phyloP scores from a whole-genome alignment of 2,113 vertebrate species.

The Callipepla californica region DNA sequence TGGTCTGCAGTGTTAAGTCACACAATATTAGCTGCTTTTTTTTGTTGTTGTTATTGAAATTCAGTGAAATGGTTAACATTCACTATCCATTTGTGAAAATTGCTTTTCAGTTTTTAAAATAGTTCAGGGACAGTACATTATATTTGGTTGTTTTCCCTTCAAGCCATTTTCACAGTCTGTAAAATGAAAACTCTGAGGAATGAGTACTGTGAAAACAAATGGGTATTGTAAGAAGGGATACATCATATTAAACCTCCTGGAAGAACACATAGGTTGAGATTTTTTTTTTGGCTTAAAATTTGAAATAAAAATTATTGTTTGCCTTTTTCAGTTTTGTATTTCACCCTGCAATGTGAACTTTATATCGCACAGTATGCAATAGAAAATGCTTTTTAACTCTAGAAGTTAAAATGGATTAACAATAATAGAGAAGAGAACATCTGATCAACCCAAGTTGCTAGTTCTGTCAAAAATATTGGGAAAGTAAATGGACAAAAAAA shows the following conservation, averaged over 20 bases:
- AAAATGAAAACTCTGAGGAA: conserved; percentile 30
- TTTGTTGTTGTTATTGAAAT: not conserved
- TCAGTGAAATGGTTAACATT: not conserved
- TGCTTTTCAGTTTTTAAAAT: not conserved
- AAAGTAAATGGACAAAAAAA: not conserved
- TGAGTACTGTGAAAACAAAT: conserved; percentile 5
- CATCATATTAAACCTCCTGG: not conserved
- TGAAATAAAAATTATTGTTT: conserved; percentile 39
- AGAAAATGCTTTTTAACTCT: not conserved
- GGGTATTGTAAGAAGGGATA: not conserved
- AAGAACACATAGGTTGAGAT: not conserved
- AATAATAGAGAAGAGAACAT: not conserved
- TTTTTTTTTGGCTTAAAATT: not conserved
- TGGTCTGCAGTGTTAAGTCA: not conserved
- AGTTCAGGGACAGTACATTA: not conserved
- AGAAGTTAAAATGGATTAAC: conserved; percentile 32
- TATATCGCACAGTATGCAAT: not conserved
- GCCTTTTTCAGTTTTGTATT: conserved; percentile 31
- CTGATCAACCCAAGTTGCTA: not conserved
- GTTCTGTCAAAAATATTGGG: not conserved
- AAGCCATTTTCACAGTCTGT: not conserved
- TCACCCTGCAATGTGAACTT: not conserved
- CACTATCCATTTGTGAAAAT: not conserved
- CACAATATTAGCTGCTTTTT: not conserved
- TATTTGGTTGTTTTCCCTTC: not conserved